Evolutionary conservation across 2,797 vertebrate species (phyloP), one percentile per base, ranked within the genome.

Genomic region (Buceros bicornis): DNA sequence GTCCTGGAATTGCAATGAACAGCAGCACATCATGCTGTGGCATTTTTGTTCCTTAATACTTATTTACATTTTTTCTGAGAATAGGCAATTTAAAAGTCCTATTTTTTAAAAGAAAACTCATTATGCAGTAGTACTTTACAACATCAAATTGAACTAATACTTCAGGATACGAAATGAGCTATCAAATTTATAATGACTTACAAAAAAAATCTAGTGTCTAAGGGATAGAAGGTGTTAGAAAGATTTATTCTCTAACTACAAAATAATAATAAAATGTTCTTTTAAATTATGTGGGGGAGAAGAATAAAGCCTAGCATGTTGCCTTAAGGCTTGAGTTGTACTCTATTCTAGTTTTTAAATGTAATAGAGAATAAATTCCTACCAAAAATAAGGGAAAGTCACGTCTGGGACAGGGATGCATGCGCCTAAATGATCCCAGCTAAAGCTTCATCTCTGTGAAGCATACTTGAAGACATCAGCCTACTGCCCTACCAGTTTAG

Each of bases 1-100:
- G 45, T 62, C 65, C 50, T 90, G 65, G 76, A 96, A 92, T 37
- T 76, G 51, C 57, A 78, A 50, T 47, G 64, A 96, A 72, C 42
- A 91, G 42, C n/a, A 83, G 65, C 50, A 76, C 8, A 42, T 58
- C 72, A 81, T 14, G 10, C 24, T 83, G 79, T 81, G 33, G 40
- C 20, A 69, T 72, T 92, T 94, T 92, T 91, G 72, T 79, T 91
- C 28, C 50, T 87, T 81, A 88, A 88, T 61, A 81, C 10, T 92
- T 93, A 87, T 35, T 92, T 90, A 57, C 20, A 67, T 80, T 88
- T 93, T 50, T 48, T 87, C 82, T 71, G 50, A 86, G 69, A 88
- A 79, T 0, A 81, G 57, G 29, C 87, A 86, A 86, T 83, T 86
- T 91, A 13, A 31, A 92, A 91, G 42, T 40, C 18, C 19, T 51